phyloP scores from a whole-genome alignment of 2,888 invertebrate genomes.

The Chymomyza fuscimana region DNA sequence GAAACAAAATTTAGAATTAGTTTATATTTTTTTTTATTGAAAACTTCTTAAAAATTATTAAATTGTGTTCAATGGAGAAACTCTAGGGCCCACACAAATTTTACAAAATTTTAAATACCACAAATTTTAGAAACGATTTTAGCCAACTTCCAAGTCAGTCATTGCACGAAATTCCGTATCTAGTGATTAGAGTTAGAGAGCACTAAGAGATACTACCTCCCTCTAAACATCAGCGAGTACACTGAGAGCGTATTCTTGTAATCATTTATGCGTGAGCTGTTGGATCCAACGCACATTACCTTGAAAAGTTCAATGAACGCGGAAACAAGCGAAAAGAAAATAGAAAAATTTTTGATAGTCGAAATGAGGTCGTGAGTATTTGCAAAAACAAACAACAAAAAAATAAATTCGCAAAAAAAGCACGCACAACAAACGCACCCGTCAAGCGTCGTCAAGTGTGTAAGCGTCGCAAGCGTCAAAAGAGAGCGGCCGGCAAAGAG shows the following conservation, averaged over 20 bases:
- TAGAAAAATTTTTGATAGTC: conserved; percentile 26
- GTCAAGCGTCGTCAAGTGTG: too few relatives aligned
- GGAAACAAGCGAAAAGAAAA: conserved; percentile 19
- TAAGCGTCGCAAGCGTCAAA: conserved; percentile 20
- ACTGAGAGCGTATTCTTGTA: neutral
- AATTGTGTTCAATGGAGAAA: too few relatives aligned
- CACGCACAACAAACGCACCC: conserved; percentile 37
- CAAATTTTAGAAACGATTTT: too few relatives aligned
- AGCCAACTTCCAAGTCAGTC: too few relatives aligned
- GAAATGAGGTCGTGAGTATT: conserved; percentile 44
- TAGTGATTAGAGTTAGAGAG: neutral
- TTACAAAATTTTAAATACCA: too few relatives aligned
- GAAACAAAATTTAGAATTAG: neutral
- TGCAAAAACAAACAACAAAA: conserved; percentile 23
- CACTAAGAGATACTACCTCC: too few relatives aligned
- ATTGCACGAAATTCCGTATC: too few relatives aligned
- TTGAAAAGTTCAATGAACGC: conserved; percentile 58
- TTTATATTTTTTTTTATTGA: too few relatives aligned
- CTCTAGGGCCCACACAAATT: too few relatives aligned
- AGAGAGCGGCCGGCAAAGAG: conserved; percentile 10
- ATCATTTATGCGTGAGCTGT: conserved; percentile 1
- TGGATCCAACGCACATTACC: conserved; percentile 23
- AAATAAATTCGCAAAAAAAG: conserved; percentile 1
- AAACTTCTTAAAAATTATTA: too few relatives aligned
- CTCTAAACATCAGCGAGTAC: neutral